Evolutionary conservation across 1,140 invertebrate genomes (phyloP).

Genomic region (Eupristina koningsbergeri): DNA sequence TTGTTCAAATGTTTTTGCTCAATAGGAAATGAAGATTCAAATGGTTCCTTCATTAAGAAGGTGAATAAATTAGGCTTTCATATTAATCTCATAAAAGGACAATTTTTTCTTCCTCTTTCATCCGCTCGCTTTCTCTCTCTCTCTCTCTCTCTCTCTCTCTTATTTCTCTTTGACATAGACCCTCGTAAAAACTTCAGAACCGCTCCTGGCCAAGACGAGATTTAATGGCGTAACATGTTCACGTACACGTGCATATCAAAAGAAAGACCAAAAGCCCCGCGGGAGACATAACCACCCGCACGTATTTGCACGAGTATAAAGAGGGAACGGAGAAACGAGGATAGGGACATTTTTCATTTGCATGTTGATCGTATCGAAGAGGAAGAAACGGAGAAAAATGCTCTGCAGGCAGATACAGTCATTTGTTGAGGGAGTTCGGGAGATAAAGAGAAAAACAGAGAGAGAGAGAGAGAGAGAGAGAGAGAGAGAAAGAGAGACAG

Average conservation of each 20-base stretch:
- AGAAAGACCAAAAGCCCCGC: background rate
- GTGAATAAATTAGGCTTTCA: background rate
- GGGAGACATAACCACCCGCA: background rate
- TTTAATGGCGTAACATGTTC: slow-evolving; percentile 2
- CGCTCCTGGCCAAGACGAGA: background rate
- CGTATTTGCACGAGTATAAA: background rate
- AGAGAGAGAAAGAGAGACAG: no score
- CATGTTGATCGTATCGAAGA: slow-evolving; percentile 23
- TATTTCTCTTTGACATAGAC: no score
- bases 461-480: no score
- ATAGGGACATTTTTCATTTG: slow-evolving; percentile 18
- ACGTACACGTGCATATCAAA: background rate
- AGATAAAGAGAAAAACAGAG: no score
- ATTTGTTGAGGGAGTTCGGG: background rate
- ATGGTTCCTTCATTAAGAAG: background rate
- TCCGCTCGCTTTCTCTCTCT: background rate
- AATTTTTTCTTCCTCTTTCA: background rate
- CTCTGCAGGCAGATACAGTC: background rate
- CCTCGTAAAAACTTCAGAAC: no score
- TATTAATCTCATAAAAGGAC: background rate
- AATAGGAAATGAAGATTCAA: background rate
- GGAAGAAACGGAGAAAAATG: background rate
- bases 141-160: no score
- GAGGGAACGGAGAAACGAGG: background rate
- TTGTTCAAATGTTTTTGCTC: background rate